A percentile compares a stretch with the other conserved stretches of the same genome.
Conservation (phyloP, 2,113 vertebrate species). For the Eolophus roseicapilla region DNA sequence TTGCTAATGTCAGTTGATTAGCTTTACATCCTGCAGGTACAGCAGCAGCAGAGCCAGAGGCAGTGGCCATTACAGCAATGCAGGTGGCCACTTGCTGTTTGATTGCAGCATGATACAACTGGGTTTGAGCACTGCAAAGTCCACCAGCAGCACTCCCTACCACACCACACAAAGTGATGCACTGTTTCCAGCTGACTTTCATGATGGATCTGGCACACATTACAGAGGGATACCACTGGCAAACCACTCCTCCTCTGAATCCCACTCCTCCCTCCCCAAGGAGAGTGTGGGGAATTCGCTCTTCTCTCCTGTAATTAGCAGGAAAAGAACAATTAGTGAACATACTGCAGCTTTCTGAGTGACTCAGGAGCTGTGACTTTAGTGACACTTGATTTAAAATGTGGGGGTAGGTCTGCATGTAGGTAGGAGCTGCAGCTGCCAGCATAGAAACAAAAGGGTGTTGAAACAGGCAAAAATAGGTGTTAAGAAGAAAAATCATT, state of each 20-base stretch:
- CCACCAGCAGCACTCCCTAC: neutral
- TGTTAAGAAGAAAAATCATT: neutral
- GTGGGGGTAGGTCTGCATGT: neutral
- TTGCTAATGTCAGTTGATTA: neutral
- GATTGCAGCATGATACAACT: neutral
- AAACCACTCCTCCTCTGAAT: neutral
- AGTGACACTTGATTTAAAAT: neutral
- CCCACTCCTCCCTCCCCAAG: neutral
- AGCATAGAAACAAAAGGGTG: neutral
- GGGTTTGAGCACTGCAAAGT: neutral
- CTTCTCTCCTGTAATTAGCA: neutral
- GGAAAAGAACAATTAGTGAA: neutral
- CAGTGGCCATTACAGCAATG: neutral
- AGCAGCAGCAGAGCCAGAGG: neutral
- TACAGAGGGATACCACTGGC: neutral
- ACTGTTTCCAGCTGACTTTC: neutral
- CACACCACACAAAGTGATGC: fast-evolving
- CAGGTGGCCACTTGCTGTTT: neutral
- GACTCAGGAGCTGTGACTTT: neutral
- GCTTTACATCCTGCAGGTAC: neutral
- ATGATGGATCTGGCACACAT: neutral
- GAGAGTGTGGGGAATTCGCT: neutral
- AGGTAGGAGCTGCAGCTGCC: neutral
- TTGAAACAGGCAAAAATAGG: neutral
- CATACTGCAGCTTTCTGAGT: neutral